phyloP scores from a whole-genome alignment of 30 jellyfish, hydroid and myxozoan species.

The Clytia hemisphaerica region DNA sequence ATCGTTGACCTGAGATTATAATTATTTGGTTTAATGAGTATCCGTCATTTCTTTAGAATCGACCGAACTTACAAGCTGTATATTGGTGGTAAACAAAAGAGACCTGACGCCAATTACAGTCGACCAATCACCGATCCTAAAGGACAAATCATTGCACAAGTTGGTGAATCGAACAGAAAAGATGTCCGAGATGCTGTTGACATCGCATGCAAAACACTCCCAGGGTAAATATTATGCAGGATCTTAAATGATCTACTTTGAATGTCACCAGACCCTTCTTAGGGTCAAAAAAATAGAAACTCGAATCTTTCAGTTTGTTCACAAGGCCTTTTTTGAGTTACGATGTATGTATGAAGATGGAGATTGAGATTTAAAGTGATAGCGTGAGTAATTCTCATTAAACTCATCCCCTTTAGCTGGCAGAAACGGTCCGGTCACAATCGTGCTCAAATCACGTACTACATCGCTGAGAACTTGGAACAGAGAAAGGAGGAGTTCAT shows the following conservation, averaged over 20 bases:
- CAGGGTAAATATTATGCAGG: constrained; percentile 77
- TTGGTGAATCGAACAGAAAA: constrained; percentile 91
- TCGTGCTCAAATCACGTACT: constrained; percentile 76
- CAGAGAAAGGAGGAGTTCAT: constrained; percentile 65
- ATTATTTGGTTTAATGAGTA: too few relatives aligned
- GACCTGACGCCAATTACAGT: constrained; percentile 88
- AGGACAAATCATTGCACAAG: constrained; percentile 79
- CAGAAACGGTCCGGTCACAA: constrained; percentile 93
- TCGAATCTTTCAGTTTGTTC: too few relatives aligned
- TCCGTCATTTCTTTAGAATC: constrained; percentile 46
- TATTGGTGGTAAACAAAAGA: constrained; percentile 87
- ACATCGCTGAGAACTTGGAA: constrained; percentile 84
- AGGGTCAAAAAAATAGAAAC: too few relatives aligned
- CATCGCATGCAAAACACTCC: constrained; percentile 66
- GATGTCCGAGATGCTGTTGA: constrained; percentile 97
- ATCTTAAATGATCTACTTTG: too few relatives aligned
- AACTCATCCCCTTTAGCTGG: constrained; percentile 52
- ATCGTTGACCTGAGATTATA: too few relatives aligned
- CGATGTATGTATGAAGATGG: too few relatives aligned
- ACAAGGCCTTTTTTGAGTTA: too few relatives aligned
- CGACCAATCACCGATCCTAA: constrained; percentile 62
- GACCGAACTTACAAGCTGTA: constrained; percentile 81
- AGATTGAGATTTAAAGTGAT: too few relatives aligned
- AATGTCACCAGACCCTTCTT: too few relatives aligned
- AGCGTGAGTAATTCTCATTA: too few relatives aligned